Base-by-base conservation (phyloP, 2,113 vertebrate genomes). In the Epinephelus moara region DNA sequence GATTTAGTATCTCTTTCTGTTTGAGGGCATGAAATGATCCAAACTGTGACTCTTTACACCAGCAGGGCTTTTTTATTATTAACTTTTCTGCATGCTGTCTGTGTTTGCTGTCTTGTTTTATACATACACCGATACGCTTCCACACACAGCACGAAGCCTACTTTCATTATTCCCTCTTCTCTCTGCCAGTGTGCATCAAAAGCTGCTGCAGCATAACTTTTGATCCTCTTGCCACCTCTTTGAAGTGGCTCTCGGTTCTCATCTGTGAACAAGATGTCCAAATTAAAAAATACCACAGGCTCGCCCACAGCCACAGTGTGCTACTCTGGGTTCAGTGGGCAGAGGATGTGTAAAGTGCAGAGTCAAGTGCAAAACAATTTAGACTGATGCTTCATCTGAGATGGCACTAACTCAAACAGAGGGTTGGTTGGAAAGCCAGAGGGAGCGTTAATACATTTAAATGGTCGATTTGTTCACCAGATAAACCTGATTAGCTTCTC, bases 211-310 rank as follows among this genome's bases (percentile, higher is more conserved):
- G 73, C 55, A 49, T 13, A 15, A 76, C 73, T 74, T 83, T 71
- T 81, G 49, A 86, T 81, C 70, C 10, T 10, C 49, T 23, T 81
- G 53, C 75, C 33, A 1, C 14, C 25, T 79, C 76, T 89, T 75
- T 86, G 83, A 90, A 77, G 87, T 83, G 81, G 82, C 60, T 55
- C 78, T 81, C 21, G 4, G 1, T 66, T 82, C 69, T 89, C 88
- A 84, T 90, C 80, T 88, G 88, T 73, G 86, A 90, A 85, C 83
- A 89, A 89, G 72, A 89, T 81, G 84, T 88, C 64, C 67, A 71
- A 68, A 87, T 90, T 84, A 81, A 78, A 87, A 85, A 85, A 53
- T 14, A 77, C 85, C 89, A 40, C 89, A 80, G n/a, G 53, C 57
- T 80, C 64, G 37, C 68, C 83, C 77, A 67, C 70, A 63, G 78